Evolutionary conservation across 2,888 invertebrate genomes (phyloP), one percentile per base, ranked within the genome.

Genomic region (Pandemis cinnamomeana): DNA sequence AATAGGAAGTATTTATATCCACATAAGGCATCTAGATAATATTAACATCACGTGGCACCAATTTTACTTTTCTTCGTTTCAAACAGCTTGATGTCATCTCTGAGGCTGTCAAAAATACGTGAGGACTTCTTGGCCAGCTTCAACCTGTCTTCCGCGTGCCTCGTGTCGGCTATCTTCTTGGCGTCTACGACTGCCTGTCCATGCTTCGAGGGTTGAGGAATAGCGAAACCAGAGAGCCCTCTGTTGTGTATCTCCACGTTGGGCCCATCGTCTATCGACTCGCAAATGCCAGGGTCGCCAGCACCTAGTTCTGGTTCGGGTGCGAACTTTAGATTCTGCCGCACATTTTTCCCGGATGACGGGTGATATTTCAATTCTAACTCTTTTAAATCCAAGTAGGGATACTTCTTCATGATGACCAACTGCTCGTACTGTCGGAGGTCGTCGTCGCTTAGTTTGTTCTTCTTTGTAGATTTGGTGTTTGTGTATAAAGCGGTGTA

Each of bases 351-450:
- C 64, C 76, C 80, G 1, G 82, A 78, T 2, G 82, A 69, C 0
- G 89, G 87, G 66, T 87, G 86, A 71, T 84, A 89, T 78, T 88
- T 90, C 64, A 84, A 79, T 71, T 92, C 90, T 13, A 92, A 80
- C 67, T 92, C 91, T 60, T 91, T 90, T 2, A 91, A 75, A 76
- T 94, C 93, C 51, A 94, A 79, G 78, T 89, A 94, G 0, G 93
- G 93, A 80, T 93, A 89, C 77, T 94, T 94, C 76, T 94, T 94
- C 90, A 89, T 91, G 13, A 93, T 90, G 10, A 94, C 93, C 44
- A 92, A 78, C 78, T 90, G 88, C 73, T 92, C 93, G 71, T 89
- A 94, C 63, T 91, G 87, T 3, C 87, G 86, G 0, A 91, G 77
- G 70, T 91, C 89, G 69, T 87, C 84, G n/a, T 89, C 88, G 53